These are phyloP conservation scores for Saccostrea glomerata DNA, from an alignment of 1,140 invertebrate species.

Conservation along the genomic window DNA sequence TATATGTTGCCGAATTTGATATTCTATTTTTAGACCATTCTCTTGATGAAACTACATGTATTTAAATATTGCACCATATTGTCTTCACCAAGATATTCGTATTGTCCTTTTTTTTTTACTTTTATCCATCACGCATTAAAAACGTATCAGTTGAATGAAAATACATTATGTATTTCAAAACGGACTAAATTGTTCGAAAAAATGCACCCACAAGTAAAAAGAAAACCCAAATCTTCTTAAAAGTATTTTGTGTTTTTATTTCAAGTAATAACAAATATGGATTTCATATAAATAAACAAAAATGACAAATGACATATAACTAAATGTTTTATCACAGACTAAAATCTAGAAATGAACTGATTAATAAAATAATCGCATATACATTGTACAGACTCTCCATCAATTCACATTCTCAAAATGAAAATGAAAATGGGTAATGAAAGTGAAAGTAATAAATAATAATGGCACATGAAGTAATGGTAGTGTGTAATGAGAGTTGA, in stretches of 20 bases:
- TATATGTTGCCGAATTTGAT: no score
- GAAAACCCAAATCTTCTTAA: not conserved
- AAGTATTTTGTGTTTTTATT: not conserved
- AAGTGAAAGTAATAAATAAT: conserved; percentile 38
- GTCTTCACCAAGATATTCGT: no score
- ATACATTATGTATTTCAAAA: no score
- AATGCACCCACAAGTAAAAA: not conserved
- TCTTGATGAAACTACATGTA: no score
- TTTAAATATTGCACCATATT: no score
- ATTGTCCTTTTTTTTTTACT: no score
- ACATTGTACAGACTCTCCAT: not conserved
- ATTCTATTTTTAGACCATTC: no score
- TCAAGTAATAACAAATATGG: conserved; percentile 1
- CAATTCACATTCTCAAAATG: not conserved
- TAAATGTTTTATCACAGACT: conserved; percentile 17
- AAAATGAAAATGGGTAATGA: not conserved
- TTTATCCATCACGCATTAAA: no score
- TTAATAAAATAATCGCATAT: not conserved
- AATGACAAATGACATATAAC: not conserved
- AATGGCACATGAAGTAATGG: not conserved
- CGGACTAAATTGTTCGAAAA: no score
- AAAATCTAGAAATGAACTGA: not conserved
- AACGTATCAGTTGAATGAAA: no score
- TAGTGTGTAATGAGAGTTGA: not conserved
- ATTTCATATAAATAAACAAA: conserved; percentile 9